These are phyloP conservation scores for Drosophila robusta DNA, from an alignment of 2,888 invertebrate genomes.

Conservation along the genomic window DNA sequence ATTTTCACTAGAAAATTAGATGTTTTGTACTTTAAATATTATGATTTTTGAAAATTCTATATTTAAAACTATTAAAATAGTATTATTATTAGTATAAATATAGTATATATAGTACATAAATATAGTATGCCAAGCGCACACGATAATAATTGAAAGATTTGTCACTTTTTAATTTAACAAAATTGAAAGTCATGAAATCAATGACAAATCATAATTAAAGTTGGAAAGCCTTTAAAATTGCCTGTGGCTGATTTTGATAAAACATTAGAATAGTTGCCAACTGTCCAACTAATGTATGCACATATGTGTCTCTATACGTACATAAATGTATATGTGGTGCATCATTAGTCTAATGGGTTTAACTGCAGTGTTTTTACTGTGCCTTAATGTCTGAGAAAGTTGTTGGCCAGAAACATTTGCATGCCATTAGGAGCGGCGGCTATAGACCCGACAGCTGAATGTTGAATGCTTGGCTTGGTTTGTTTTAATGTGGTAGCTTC, in stretches of 20 bases:
- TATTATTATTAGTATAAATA: too few relatives aligned
- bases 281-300: conserved; percentile 1
- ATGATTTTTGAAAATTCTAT: too few relatives aligned
- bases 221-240: background rate
- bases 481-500: conserved; percentile 51
- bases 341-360: conserved; percentile 65
- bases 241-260: background rate
- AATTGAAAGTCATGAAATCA: too few relatives aligned
- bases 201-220: background rate
- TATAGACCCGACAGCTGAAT: conserved; percentile 5
- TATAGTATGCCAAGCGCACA: too few relatives aligned
- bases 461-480: conserved; percentile 58
- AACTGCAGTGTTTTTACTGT: conserved; percentile 39
- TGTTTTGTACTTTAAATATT: too few relatives aligned
- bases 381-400: conserved; percentile 63
- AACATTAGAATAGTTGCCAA: conserved; percentile 9
- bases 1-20: too few relatives aligned
- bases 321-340: conserved; percentile 16
- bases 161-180: too few relatives aligned
- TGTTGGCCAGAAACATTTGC: conserved; percentile 61
- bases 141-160: too few relatives aligned
- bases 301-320: background rate
- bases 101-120: too few relatives aligned
- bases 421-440: conserved; percentile 55
- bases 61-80: too few relatives aligned